Evolutionary conservation across 2,113 vertebrate species (phyloP).

Genomic region (Peucedramus taeniatus): DNA sequence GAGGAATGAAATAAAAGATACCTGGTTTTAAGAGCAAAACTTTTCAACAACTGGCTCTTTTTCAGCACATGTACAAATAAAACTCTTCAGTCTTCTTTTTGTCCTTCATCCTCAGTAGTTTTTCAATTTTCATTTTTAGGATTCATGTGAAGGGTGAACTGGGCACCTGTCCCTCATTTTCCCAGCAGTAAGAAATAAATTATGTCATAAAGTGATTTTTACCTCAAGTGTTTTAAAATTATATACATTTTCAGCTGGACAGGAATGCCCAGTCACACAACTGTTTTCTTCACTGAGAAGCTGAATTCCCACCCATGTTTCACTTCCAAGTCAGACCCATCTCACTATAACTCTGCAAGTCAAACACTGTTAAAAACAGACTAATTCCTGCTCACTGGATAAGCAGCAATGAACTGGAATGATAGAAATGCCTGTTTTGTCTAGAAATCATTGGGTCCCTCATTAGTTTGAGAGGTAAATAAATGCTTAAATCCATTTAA

Average conservation of each 20-base stretch:
- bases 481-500: neutral
- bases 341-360: neutral
- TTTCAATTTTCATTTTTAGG: neutral
- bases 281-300: neutral
- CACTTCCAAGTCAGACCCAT: neutral
- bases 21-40: neutral
- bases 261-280: neutral
- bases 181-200: neutral
- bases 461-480: neutral
- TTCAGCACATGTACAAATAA: neutral
- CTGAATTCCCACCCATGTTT: neutral
- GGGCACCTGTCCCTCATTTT: neutral
- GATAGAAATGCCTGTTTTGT: neutral
- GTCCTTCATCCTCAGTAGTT: neutral
- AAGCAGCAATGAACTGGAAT: neutral
- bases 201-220: neutral
- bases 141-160: neutral
- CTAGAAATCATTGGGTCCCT: neutral
- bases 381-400: neutral
- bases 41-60: neutral
- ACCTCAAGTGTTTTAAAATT: neutral
- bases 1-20: accelerated
- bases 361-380: neutral
- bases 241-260: neutral
- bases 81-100: neutral